Conservation (phyloP, 2,113 vertebrate species). For the Speoplatyrhinus poulsoni region DNA sequence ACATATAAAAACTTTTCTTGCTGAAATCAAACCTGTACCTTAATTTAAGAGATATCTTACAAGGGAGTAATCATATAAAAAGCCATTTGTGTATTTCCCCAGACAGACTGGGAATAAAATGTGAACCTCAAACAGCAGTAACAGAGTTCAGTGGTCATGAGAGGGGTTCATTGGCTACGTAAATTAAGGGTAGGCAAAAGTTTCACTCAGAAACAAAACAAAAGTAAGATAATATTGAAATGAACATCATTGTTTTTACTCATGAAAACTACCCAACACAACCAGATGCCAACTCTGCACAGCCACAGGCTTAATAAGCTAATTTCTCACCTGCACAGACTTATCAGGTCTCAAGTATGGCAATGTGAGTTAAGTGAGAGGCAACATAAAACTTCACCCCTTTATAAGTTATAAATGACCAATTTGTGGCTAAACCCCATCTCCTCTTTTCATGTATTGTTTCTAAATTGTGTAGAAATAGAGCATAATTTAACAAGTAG, state of each 20-base stretch:
- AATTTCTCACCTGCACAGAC: constrained; percentile 35
- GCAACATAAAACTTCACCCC: constrained; percentile 14
- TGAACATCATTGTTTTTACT: constrained; percentile 44
- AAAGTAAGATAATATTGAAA: constrained; percentile 43
- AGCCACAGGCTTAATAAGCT: constrained; percentile 35
- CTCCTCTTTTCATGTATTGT: background rate
- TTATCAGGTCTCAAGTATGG: constrained; percentile 19
- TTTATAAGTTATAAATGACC: constrained; percentile 13
- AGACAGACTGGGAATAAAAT: constrained; percentile 77
- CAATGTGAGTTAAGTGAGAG: constrained; percentile 37
- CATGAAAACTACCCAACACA: constrained; percentile 38
- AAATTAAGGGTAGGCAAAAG: constrained; percentile 60
- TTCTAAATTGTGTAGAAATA: background rate
- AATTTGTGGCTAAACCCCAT: constrained; percentile 11
- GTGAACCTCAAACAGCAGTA: constrained; percentile 77
- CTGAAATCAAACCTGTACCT: constrained; percentile 85
- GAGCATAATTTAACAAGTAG: constrained; percentile 6
- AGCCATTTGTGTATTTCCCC: constrained; percentile 75
- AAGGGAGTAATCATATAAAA: constrained; percentile 82
- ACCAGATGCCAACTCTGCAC: constrained; percentile 28
- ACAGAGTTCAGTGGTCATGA: constrained; percentile 76
- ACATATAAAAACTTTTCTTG: constrained; percentile 83
- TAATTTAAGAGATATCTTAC: constrained; percentile 85
- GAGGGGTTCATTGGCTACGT: constrained; percentile 53
- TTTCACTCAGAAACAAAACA: constrained; percentile 66